These are phyloP conservation scores for Eunapius fragilis DNA, from an alignment of 37 sponge, comb jelly and placozoan genomes.

Conservation along the genomic window DNA sequence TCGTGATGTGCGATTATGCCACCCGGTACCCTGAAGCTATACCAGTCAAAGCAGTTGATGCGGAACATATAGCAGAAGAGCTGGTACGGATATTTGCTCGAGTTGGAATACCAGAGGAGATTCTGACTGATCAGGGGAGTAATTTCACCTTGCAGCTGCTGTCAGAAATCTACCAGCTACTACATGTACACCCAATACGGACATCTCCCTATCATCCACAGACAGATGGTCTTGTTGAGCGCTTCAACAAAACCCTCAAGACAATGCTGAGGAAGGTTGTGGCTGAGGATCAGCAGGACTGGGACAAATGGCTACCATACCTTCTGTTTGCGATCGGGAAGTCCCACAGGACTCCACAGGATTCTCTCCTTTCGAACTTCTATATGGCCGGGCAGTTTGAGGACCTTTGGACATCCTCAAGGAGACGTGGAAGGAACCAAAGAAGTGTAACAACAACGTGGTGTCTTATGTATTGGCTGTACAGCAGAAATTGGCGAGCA, in stretches of 20 bases:
- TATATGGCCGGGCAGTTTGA: slow-evolving; percentile 31
- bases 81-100: slow-evolving; percentile 14
- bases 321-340: slow-evolving; percentile 38
- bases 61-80: slow-evolving; percentile 32
- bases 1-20: slow-evolving; percentile 25
- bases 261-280: slow-evolving; percentile 16
- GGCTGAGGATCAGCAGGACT: neutral
- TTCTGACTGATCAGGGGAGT: slow-evolving; percentile 28
- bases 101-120: slow-evolving; percentile 37
- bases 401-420: slow-evolving; percentile 33
- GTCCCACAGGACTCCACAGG: slow-evolving; percentile 42
- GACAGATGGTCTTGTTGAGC: slow-evolving; percentile 48
- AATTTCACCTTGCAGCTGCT: slow-evolving; percentile 29
- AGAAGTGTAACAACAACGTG: too few relatives aligned
- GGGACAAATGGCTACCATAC: slow-evolving; percentile 31
- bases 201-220: slow-evolving; percentile 53
- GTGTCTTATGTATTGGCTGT: too few relatives aligned
- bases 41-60: slow-evolving; percentile 27
- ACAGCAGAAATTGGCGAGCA: too few relatives aligned
- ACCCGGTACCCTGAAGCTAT: slow-evolving; percentile 51
- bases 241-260: slow-evolving; percentile 43
- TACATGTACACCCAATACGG: slow-evolving; percentile 22
- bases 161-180: slow-evolving; percentile 27
- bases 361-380: slow-evolving; percentile 41
- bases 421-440: slow-evolving; percentile 35